Percentiles rank a stretch among this genome's conserved stretches.
Conservation (phyloP, 2,888 invertebrate species). For the Parascotia fuliginaria region DNA sequence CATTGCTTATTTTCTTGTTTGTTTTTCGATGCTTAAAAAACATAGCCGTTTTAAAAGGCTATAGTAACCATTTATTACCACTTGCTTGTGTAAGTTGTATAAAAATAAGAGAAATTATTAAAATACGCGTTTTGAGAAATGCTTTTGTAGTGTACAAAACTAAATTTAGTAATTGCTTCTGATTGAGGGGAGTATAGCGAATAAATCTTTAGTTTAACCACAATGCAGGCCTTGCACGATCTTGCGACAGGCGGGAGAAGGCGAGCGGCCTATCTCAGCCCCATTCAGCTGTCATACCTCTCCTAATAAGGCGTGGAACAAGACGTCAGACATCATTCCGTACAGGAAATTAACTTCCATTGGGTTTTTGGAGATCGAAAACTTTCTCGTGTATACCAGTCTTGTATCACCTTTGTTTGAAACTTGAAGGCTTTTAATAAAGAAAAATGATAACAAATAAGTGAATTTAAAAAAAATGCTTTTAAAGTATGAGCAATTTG, state of each 20-base stretch:
- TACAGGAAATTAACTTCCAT: constrained; percentile 61
- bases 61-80: too few relatives aligned
- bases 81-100: too few relatives aligned
- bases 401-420: constrained; percentile 30
- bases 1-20: too few relatives aligned
- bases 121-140: background rate
- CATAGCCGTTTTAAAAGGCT: too few relatives aligned
- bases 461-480: too few relatives aligned
- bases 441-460: too few relatives aligned
- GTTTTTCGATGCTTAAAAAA: too few relatives aligned
- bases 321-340: constrained; percentile 54
- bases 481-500: too few relatives aligned
- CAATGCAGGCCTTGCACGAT: constrained; percentile 17
- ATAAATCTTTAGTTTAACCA: constrained; percentile 11
- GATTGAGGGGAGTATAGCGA: constrained; percentile 11
- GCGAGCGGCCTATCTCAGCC: constrained; percentile 16
- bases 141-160: background rate
- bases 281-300: constrained; percentile 48
- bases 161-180: background rate
- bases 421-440: background rate
- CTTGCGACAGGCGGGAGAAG: background rate
- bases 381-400: constrained; percentile 14
- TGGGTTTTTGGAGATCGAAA: constrained; percentile 47
- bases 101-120: too few relatives aligned
- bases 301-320: constrained; percentile 49